Evolutionary conservation across 2,888 invertebrate species (phyloP).

Genomic region (Atrina japonica): DNA sequence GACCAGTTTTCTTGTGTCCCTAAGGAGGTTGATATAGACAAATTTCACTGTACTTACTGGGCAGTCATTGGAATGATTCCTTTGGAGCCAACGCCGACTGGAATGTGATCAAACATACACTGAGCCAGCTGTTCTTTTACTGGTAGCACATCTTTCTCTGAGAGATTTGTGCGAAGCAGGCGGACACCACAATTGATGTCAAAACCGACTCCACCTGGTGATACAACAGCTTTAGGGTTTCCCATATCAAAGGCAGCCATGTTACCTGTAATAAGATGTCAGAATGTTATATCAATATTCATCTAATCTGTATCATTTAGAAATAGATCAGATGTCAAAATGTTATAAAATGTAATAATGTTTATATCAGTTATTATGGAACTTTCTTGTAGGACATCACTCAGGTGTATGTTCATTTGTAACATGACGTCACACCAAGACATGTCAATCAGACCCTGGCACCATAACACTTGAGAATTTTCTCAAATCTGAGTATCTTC

Average conservation of each 20-base stretch:
- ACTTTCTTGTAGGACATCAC: not conserved
- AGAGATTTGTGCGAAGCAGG: conserved; percentile 95
- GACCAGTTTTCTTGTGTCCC: too few relatives aligned
- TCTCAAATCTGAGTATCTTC: too few relatives aligned
- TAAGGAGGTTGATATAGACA: too few relatives aligned
- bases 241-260: conserved; percentile 99
- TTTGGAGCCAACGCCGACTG: conserved; percentile 99
- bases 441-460: too few relatives aligned
- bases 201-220: conserved; percentile 98
- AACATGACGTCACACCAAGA: too few relatives aligned
- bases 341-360: not conserved
- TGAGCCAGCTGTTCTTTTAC: conserved; percentile 98
- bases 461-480: too few relatives aligned
- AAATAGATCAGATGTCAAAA: too few relatives aligned
- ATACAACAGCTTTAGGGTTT: conserved; percentile 95
- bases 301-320: too few relatives aligned
- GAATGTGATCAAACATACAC: conserved; percentile 98
- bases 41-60: conserved; percentile 72
- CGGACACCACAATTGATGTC: conserved; percentile 99
- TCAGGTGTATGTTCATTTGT: too few relatives aligned
- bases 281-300: not conserved
- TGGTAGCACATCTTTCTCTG: conserved; percentile 94
- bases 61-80: conserved; percentile 99
- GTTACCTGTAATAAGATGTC: conserved; percentile 85
- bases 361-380: not conserved